Conservation (phyloP, 2,888 invertebrate genomes). For the Rhaphigaster nebulosa region DNA sequence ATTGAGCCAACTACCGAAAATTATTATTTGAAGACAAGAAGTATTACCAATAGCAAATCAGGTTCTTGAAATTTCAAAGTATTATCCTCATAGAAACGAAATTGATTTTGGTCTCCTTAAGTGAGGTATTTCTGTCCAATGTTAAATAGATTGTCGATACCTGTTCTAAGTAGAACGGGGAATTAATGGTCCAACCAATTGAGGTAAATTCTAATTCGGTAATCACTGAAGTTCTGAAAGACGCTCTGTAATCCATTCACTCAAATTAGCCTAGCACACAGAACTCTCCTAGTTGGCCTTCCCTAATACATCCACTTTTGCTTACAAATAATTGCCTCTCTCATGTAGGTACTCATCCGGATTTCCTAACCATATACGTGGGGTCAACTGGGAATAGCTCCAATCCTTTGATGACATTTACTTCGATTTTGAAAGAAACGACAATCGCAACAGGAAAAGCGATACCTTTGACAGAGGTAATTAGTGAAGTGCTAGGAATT, state of each 20-base stretch:
- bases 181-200: conserved; percentile 6
- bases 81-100: not conserved
- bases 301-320: not conserved
- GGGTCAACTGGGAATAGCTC: too few species aligned
- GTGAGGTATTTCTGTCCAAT: not conserved
- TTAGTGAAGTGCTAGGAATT: too few species aligned
- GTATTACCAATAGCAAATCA: too few species aligned
- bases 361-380: too few species aligned
- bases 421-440: too few species aligned
- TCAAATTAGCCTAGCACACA: not conserved
- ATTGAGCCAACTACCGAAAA: too few species aligned
- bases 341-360: too few species aligned
- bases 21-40: too few species aligned
- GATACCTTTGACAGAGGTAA: too few species aligned
- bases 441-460: too few species aligned
- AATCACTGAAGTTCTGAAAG: not conserved
- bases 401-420: too few species aligned
- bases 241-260: not conserved
- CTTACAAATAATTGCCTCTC: not conserved
- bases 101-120: not conserved
- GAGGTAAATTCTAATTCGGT: not conserved
- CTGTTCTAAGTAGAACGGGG: not conserved
- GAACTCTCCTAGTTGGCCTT: not conserved
- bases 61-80: not conserved
- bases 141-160: not conserved